Evolutionary conservation across 2,113 vertebrate genomes (phyloP).

Genomic region (Loxodonta africana): DNA sequence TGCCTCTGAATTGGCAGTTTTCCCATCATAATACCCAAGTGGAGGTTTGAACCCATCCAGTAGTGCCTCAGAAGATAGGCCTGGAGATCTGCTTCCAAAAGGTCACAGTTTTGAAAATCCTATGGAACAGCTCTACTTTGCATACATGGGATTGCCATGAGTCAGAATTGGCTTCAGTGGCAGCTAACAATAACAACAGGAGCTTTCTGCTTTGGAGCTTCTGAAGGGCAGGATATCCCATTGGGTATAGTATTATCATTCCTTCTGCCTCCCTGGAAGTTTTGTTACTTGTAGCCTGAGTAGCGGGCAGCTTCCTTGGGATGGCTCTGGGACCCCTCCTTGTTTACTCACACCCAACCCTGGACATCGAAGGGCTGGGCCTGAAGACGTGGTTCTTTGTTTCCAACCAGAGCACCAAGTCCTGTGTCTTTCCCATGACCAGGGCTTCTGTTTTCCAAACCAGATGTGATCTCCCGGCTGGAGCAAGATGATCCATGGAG

Average conservation of each 20-base stretch:
- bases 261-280: neutral
- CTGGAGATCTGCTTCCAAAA: neutral
- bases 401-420: neutral
- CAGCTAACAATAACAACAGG: neutral
- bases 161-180: neutral
- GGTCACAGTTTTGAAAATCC: neutral
- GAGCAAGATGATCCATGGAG: neutral
- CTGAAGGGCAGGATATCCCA: neutral
- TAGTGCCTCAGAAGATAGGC: neutral
- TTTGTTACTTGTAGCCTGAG: neutral
- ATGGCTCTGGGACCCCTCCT: neutral
- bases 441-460: slow-evolving; percentile 49
- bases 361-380: neutral
- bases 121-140: neutral
- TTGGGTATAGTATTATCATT: neutral
- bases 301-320: accelerated
- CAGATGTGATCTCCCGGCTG: neutral
- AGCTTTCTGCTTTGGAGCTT: neutral
- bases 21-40: too few species aligned
- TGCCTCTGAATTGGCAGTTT: neutral
- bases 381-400: neutral
- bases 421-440: neutral
- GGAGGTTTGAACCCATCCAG: neutral
- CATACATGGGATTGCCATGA: neutral
- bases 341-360: neutral